Percentiles rank a stretch among this genome's conserved stretches.
Conservation (phyloP, 2,888 invertebrate genomes). For the Drosophila eohydei region DNA sequence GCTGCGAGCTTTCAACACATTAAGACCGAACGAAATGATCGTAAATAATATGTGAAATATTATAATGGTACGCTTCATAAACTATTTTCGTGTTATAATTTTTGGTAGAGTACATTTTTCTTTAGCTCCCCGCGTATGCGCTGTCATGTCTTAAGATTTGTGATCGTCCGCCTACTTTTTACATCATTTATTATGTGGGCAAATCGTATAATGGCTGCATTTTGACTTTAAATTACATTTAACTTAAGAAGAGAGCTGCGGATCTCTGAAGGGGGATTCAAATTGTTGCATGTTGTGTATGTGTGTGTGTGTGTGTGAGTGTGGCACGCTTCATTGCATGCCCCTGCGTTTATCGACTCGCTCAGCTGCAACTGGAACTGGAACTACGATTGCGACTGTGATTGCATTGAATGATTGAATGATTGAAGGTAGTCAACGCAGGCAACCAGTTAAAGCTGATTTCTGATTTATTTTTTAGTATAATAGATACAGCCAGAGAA, state of each 20-base stretch:
- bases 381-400: neutral
- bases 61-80: conserved; percentile 34
- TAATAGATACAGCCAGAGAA: conserved; percentile 18
- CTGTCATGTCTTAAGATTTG: conserved; percentile 9
- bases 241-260: conserved; percentile 21
- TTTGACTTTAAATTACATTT: conserved; percentile 58
- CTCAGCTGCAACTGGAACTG: conserved; percentile 58
- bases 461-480: conserved; percentile 19
- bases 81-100: conserved; percentile 32
- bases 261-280: neutral
- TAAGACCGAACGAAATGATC: conserved; percentile 10
- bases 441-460: conserved; percentile 18
- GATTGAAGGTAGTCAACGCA: conserved; percentile 40
- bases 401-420: conserved; percentile 48
- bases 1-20: conserved; percentile 33
- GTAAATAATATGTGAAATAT: conserved; percentile 40
- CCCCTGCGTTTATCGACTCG: conserved; percentile 61
- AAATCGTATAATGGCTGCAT: conserved; percentile 57
- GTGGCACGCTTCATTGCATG: conserved; percentile 73
- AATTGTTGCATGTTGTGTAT: conserved; percentile 34
- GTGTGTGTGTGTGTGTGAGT: conserved; percentile 28
- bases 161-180: conserved; percentile 60
- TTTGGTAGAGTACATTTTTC: conserved; percentile 35
- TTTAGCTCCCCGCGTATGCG: neutral
- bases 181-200: conserved; percentile 78